phyloP scores from a whole-genome alignment of 2,797 vertebrate genomes.

The Parauchenoglanis ngamensis region DNA sequence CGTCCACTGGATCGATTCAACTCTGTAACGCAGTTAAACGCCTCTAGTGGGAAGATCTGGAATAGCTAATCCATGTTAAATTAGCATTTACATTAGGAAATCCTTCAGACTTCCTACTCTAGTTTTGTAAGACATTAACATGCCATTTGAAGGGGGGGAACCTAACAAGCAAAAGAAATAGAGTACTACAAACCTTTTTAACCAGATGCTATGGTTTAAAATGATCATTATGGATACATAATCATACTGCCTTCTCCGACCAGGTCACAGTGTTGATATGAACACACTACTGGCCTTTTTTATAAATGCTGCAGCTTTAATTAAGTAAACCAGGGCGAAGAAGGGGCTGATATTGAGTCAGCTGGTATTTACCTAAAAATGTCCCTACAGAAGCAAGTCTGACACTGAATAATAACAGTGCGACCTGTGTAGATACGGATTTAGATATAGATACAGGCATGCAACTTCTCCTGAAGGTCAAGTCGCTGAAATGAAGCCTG shows the following conservation, averaged over 20 bases:
- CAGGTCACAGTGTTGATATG: background rate
- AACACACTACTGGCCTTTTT: background rate
- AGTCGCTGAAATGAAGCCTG: background rate
- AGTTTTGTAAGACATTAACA: background rate
- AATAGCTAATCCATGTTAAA: background rate
- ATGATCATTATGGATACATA: background rate
- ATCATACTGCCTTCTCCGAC: background rate
- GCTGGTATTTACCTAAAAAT: slow-evolving; percentile 3
- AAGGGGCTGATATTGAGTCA: background rate
- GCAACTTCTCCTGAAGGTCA: background rate
- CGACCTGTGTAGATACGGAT: background rate
- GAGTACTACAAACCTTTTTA: background rate
- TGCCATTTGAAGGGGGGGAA: background rate
- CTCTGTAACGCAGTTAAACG: background rate
- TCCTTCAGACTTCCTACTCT: background rate
- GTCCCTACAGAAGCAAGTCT: background rate
- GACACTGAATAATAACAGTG: background rate
- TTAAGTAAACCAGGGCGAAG: background rate
- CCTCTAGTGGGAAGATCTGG: background rate
- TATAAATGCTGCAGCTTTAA: background rate
- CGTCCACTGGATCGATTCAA: background rate
- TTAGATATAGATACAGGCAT: background rate
- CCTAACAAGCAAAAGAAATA: background rate
- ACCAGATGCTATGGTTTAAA: background rate
- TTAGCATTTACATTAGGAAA: background rate